Evolutionary conservation across 2,888 invertebrate genomes (phyloP).

Genomic region (Chelonus formosanus): DNA sequence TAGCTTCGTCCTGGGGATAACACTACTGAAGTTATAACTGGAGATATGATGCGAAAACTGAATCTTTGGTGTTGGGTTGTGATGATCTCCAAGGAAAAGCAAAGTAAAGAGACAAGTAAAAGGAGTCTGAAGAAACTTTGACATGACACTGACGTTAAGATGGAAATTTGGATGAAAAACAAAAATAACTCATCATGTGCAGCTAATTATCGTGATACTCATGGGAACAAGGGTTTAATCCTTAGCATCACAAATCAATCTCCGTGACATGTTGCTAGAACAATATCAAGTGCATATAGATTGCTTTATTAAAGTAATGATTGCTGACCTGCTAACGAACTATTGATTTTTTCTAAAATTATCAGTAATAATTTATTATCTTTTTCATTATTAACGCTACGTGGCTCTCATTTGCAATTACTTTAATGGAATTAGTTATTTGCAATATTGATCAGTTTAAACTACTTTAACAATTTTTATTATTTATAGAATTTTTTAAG

Average conservation of each 20-base stretch:
- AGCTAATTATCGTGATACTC: constrained; percentile 19
- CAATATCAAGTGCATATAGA: constrained; percentile 31
- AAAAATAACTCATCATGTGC: constrained; percentile 24
- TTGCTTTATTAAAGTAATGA: constrained; percentile 28
- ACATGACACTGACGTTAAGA: background rate
- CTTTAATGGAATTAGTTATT: too few relatives aligned
- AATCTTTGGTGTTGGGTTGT: background rate
- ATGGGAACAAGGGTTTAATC: constrained; percentile 15
- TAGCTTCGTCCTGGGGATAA: constrained; percentile 36
- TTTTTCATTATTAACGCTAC: too few relatives aligned
- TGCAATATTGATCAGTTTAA: too few relatives aligned
- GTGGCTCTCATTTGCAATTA: too few relatives aligned
- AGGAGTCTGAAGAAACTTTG: constrained; percentile 7
- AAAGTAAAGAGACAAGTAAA: background rate
- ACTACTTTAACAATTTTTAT: too few relatives aligned
- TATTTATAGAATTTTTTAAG: too few relatives aligned
- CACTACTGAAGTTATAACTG: constrained; percentile 24
- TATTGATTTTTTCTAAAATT: constrained; percentile 1
- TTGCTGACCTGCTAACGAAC: background rate
- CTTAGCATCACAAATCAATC: background rate
- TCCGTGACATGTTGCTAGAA: constrained; percentile 1
- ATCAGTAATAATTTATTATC: too few relatives aligned
- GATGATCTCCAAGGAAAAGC: constrained; percentile 2
- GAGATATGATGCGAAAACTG: constrained; percentile 22
- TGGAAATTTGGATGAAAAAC: background rate